Evolutionary conservation across 2,113 vertebrate species (phyloP).

Genomic region (Platysternon megacephalum): DNA sequence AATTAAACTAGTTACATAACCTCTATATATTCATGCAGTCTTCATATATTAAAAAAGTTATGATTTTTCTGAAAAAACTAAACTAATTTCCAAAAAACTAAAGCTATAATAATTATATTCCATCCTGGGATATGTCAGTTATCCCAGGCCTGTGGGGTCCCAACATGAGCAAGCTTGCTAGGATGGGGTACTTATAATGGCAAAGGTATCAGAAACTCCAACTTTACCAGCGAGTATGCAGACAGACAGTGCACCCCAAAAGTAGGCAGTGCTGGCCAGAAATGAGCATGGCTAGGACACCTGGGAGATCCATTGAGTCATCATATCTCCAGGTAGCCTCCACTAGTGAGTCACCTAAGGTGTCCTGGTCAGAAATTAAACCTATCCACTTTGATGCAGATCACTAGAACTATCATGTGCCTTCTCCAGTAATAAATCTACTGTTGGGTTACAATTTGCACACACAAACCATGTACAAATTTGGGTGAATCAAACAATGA

Average conservation of each 20-base stretch:
- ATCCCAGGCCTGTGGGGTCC: not conserved
- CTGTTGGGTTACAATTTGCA: not conserved
- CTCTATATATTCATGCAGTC: not conserved
- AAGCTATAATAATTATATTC: not conserved
- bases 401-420: rapidly evolving
- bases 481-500: not conserved
- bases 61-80: not conserved
- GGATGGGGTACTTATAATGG: not conserved
- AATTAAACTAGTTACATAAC: not conserved
- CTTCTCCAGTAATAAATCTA: not conserved
- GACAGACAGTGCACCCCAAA: not conserved
- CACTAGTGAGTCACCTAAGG: not conserved
- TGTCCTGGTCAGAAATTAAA: rapidly evolving
- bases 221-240: not conserved
- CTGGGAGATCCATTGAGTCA: rapidly evolving
- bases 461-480: not conserved
- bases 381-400: rapidly evolving
- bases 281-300: not conserved
- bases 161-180: not conserved
- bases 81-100: not conserved
- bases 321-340: not conserved
- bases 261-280: not conserved
- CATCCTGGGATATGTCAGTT: not conserved
- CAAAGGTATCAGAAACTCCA: not conserved
- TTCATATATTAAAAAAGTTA: not conserved